A percentile compares a stretch with the other conserved stretches of the same genome.
Evolutionary conservation across 1,140 invertebrate species (phyloP).

Genomic region (Pemphigus obesinymphae): DNA sequence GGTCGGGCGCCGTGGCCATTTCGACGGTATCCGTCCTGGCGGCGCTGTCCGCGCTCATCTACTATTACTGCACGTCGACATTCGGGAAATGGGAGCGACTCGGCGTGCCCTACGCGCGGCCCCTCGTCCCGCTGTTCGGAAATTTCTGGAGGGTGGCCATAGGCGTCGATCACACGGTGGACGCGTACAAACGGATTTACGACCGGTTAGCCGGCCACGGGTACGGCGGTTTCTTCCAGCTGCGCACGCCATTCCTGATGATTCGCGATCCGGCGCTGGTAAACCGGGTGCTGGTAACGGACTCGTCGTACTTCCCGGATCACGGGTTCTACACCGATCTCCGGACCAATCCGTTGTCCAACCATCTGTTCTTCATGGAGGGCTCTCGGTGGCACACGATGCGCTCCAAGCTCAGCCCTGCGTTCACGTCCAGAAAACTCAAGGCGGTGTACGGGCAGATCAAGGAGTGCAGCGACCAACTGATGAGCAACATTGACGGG

Average conservation of each 20-base stretch:
- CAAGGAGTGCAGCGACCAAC: constrained; percentile 44
- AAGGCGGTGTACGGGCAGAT: constrained; percentile 48
- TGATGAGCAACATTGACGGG: constrained; percentile 45
- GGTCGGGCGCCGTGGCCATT: too few relatives aligned
- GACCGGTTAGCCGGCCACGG: not conserved
- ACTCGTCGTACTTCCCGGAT: constrained; percentile 56
- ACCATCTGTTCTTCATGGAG: constrained; percentile 54
- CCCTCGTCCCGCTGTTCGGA: constrained; percentile 43
- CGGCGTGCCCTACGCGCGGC: constrained; percentile 28
- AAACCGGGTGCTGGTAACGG: constrained; percentile 54
- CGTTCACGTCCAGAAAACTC: constrained; percentile 60
- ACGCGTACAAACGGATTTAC: not conserved
- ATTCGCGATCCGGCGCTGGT: constrained; percentile 30
- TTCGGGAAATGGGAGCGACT: constrained; percentile 42
- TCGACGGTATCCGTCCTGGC: too few relatives aligned
- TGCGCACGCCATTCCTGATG: constrained; percentile 43
- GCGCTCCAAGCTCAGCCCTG: constrained; percentile 58
- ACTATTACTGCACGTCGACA: not conserved
- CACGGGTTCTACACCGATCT: constrained; percentile 53
- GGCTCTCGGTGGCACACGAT: constrained; percentile 59
- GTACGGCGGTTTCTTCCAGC: constrained; percentile 42
- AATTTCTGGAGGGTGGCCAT: not conserved
- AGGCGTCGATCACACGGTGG: not conserved
- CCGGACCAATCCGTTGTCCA: constrained; percentile 54
- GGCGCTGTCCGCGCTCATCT: constrained; percentile 38